These are phyloP conservation scores for Melikaiella ostensackeni DNA, from an alignment of 2,888 invertebrate genomes.

Conservation along the genomic window DNA sequence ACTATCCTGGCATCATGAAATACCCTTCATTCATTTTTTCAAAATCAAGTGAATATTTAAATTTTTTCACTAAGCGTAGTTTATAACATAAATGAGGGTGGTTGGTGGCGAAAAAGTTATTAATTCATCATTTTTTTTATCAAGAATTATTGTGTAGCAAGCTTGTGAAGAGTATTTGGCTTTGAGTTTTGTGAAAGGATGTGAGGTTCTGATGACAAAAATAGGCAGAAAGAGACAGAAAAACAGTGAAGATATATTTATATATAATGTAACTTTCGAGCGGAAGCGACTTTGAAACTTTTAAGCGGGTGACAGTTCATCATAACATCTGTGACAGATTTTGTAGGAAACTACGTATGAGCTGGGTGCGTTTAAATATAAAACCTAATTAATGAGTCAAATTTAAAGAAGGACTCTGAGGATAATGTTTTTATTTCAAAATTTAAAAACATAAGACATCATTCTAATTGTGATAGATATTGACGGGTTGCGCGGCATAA, in stretches of 20 bases:
- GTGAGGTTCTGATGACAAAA: constrained; percentile 16
- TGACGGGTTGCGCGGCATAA: no score
- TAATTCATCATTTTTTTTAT: no score
- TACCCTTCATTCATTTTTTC: no score
- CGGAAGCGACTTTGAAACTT: constrained; percentile 29
- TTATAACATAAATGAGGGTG: no score
- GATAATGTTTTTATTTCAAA: no score
- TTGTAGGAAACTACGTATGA: not conserved
- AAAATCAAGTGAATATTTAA: no score
- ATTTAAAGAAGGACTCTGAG: not conserved
- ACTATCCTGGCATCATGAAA: no score
- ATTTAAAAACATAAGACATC: no score
- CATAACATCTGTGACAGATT: constrained; percentile 3
- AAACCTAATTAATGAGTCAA: not conserved
- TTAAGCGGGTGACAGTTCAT: constrained; percentile 2
- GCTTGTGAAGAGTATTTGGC: not conserved
- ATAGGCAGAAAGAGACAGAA: constrained; percentile 15
- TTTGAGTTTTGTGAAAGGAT: constrained; percentile 19
- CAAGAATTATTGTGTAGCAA: no score
- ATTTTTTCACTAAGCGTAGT: no score
- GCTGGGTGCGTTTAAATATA: not conserved
- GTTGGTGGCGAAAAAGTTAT: no score
- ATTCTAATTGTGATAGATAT: no score
- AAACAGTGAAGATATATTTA: constrained; percentile 13
- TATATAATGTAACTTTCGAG: not conserved